A percentile compares a stretch with the other conserved stretches of the same genome.
These are phyloP conservation scores for Scaptomyza graminum DNA, from an alignment of 1,140 invertebrate genomes.

Conservation along the genomic window DNA sequence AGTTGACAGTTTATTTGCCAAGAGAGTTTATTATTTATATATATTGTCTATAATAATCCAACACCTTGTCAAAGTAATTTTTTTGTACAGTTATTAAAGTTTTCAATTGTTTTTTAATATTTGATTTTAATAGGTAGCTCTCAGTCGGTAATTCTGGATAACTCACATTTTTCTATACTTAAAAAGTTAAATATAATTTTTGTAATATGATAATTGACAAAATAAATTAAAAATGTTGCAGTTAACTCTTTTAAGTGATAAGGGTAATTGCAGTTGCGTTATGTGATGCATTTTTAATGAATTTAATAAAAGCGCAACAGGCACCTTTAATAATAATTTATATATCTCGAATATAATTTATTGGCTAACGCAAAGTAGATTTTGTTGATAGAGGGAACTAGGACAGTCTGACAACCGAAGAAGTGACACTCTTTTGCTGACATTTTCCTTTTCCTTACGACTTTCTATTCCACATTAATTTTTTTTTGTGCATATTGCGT, in stretches of 20 bases:
- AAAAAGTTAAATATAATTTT: neutral
- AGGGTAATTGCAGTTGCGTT: slow-evolving; percentile 49
- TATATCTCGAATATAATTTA: slow-evolving; percentile 35
- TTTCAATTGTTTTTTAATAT: too few species aligned
- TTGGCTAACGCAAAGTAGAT: slow-evolving; percentile 8
- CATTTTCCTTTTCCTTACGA: slow-evolving; percentile 17
- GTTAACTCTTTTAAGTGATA: slow-evolving; percentile 16
- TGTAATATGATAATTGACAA: slow-evolving; percentile 67
- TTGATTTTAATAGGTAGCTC: too few species aligned
- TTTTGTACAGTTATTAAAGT: too few species aligned
- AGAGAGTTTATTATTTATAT: too few species aligned
- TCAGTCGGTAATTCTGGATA: too few species aligned
- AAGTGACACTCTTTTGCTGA: slow-evolving; percentile 58
- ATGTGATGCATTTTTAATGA: slow-evolving; percentile 34
- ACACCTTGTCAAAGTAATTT: too few species aligned
- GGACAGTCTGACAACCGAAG: slow-evolving; percentile 51
- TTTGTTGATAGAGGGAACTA: slow-evolving; percentile 54
- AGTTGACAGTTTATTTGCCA: too few species aligned
- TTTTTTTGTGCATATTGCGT: slow-evolving; percentile 58
- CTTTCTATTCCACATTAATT: slow-evolving; percentile 6
- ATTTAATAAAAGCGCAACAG: slow-evolving; percentile 33
- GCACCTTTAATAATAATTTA: neutral
- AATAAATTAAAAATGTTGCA: slow-evolving; percentile 51
- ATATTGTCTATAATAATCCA: too few species aligned
- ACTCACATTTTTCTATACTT: neutral